phyloP scores from a whole-genome alignment of 2,113 vertebrate species.

The Hemibagrus wyckioides region DNA sequence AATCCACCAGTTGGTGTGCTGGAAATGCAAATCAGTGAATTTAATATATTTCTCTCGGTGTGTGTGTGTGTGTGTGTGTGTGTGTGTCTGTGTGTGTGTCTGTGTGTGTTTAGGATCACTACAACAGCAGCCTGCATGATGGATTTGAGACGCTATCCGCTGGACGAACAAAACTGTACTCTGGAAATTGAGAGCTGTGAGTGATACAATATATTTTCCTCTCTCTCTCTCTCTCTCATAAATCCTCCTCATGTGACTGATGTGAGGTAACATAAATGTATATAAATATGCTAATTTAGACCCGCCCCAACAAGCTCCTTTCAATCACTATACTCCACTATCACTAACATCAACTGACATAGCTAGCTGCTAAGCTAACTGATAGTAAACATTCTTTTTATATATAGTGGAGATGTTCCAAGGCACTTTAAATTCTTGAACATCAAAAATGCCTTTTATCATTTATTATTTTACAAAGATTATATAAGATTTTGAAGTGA shows the following conservation, averaged over 20 bases:
- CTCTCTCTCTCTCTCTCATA: background rate
- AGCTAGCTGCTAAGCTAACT: no score
- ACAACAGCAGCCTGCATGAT: constrained; percentile 98
- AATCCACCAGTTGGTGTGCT: background rate
- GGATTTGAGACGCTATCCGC: constrained; percentile 91
- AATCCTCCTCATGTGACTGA: background rate
- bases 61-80: constrained; percentile 36
- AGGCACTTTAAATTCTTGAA: background rate
- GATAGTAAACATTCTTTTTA: no score
- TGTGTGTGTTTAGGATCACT: constrained; percentile 80
- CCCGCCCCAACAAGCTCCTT: no score
- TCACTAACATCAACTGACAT: no score
- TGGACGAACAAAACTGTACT: constrained; percentile 96
- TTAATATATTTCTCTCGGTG: constrained; percentile 21
- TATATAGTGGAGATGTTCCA: no score
- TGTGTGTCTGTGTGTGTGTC: constrained; percentile 17
- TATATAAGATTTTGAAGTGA: background rate
- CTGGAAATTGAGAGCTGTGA: constrained; percentile 97
- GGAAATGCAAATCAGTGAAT: background rate
- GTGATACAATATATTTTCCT: constrained; percentile 60
- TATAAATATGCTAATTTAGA: no score
- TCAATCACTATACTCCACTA: no score
- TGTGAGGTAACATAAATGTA: background rate
- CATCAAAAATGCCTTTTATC: no score
- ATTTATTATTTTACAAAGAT: background rate